These are phyloP conservation scores for Lacerta agilis DNA, from an alignment of 2,797 vertebrate species.

Conservation along the genomic window DNA sequence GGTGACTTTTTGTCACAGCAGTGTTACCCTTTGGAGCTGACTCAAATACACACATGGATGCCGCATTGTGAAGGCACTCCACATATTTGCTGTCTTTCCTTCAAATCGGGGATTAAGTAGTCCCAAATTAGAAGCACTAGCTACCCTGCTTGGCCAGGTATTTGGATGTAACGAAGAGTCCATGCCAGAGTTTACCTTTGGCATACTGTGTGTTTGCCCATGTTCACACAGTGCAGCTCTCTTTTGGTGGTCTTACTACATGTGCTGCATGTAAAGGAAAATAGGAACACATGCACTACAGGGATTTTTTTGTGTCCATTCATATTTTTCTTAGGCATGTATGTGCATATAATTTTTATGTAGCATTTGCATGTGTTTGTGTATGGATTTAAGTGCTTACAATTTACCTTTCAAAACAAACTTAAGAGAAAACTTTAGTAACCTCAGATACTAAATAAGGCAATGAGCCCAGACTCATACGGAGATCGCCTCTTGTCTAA, in stretches of 20 bases:
- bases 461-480: conserved; percentile 66
- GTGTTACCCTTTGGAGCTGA: neutral
- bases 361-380: neutral
- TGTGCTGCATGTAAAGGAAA: neutral
- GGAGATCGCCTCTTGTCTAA: conserved; percentile 59
- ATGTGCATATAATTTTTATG: neutral
- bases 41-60: neutral
- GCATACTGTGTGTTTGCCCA: neutral
- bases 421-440: conserved; percentile 58
- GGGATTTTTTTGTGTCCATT: neutral
- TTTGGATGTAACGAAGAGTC: neutral
- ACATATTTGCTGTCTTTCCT: neutral
- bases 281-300: neutral
- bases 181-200: neutral
- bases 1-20: neutral
- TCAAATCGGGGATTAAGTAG: neutral
- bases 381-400: conserved; percentile 1
- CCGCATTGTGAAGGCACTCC: neutral
- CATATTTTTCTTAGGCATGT: neutral
- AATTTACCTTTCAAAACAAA: conserved; percentile 68
- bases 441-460: conserved; percentile 70
- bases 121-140: neutral
- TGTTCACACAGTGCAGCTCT: neutral
- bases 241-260: neutral
- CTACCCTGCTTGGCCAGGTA: neutral